phyloP scores from a whole-genome alignment of 2,797 vertebrate genomes.

The Cyprinella venusta region DNA sequence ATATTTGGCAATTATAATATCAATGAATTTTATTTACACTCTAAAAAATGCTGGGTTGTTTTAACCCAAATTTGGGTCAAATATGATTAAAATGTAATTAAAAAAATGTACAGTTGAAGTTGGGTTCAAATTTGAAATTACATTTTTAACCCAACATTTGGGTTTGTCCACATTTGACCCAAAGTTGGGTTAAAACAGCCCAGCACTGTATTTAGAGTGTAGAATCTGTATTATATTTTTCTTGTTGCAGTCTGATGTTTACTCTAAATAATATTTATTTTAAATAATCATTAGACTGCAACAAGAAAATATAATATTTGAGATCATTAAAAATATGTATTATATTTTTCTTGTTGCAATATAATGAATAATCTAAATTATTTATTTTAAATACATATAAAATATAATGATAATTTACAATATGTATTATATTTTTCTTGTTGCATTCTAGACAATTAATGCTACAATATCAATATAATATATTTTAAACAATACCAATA shows the following conservation, averaged over 20 bases:
- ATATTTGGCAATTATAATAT: neutral
- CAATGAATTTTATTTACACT: too few species aligned
- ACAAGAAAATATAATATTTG: neutral
- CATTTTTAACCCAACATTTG: too few species aligned
- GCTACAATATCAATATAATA: neutral
- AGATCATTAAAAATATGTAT: neutral
- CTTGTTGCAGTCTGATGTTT: neutral
- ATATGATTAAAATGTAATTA: too few species aligned
- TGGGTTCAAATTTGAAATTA: too few species aligned
- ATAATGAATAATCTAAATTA: neutral
- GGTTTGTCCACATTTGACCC: too few species aligned
- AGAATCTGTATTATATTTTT: neutral
- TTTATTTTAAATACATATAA: neutral
- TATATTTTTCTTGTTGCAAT: neutral
- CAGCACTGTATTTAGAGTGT: too few species aligned
- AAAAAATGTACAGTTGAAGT: too few species aligned
- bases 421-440: neutral
- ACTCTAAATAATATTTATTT: neutral
- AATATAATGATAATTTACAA: neutral
- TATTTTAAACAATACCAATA: neutral
- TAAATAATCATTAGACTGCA: neutral
- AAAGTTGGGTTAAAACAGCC: too few species aligned
- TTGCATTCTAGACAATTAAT: neutral
- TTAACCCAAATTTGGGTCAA: too few species aligned
- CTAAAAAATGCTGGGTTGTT: too few species aligned